phyloP scores from a whole-genome alignment of 2,113 vertebrate species.

The Rhinogobius similis region DNA sequence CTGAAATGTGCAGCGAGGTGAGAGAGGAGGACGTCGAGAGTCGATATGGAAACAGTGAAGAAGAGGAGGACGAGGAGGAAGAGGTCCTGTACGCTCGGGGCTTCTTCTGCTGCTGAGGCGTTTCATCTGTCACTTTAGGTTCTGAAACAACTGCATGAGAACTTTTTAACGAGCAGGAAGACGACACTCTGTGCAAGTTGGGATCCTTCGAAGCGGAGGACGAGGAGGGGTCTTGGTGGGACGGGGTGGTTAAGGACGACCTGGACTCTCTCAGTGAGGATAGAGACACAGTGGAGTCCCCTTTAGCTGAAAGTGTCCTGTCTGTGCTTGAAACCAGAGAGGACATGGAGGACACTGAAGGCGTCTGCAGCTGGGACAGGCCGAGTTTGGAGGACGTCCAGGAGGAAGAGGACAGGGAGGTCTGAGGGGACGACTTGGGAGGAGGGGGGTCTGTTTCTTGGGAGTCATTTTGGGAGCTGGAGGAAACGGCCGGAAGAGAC shows the following conservation, averaged over 20 bases:
- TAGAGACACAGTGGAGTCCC: constrained; percentile 66
- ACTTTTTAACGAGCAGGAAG: constrained; percentile 59
- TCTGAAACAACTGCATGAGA: constrained; percentile 23
- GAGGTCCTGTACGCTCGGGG: constrained; percentile 51
- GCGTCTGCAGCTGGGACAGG: constrained; percentile 79
- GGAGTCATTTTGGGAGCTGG: constrained; percentile 32
- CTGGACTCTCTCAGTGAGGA: constrained; percentile 51
- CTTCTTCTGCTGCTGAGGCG: constrained; percentile 25
- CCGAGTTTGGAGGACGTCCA: constrained; percentile 57
- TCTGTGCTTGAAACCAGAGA: constrained; percentile 86
- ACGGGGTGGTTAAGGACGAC: constrained; percentile 36
- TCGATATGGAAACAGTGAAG: constrained; percentile 72
- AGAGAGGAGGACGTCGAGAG: constrained; percentile 86
- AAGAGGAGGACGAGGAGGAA: constrained; percentile 76
- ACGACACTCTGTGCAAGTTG: constrained; percentile 38
- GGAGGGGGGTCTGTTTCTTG: constrained; percentile 27
- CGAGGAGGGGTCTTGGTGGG: constrained; percentile 12
- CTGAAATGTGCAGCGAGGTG: constrained; percentile 88
- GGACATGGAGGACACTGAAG: constrained; percentile 88
- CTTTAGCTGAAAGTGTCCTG: constrained; percentile 75
- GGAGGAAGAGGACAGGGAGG: constrained; percentile 34
- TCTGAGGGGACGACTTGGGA: constrained; percentile 31
- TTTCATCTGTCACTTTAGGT: constrained; percentile 28
- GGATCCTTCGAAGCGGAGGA: constrained; percentile 28
- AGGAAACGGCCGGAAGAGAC: constrained; percentile 39